A percentile compares a stretch with the other conserved stretches of the same genome.
Evolutionary conservation across 2,888 invertebrate species (phyloP).

Genomic region (Leptura quadrifasciata): DNA sequence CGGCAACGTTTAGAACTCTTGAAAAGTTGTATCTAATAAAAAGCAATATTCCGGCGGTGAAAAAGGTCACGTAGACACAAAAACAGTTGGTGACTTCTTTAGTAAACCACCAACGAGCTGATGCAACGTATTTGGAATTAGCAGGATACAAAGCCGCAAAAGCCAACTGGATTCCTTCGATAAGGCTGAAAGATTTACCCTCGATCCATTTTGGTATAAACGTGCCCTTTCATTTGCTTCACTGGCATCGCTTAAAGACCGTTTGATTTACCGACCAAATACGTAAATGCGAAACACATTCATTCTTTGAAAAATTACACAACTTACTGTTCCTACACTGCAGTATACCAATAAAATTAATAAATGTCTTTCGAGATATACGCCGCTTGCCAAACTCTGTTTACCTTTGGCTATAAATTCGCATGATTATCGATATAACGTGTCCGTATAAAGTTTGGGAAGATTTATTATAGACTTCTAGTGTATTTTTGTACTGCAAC

Average conservation of each 20-base stretch:
- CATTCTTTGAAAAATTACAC: slow-evolving; percentile 56
- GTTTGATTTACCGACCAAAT: slow-evolving; percentile 68
- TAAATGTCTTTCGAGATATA: slow-evolving; percentile 29
- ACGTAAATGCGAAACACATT: slow-evolving; percentile 68
- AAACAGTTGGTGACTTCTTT: slow-evolving; percentile 61
- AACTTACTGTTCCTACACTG: slow-evolving; percentile 34
- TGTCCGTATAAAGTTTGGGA: not conserved
- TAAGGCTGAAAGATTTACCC: slow-evolving; percentile 71
- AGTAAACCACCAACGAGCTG: slow-evolving; percentile 59
- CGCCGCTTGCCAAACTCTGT: slow-evolving; percentile 21
- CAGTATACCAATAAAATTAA: slow-evolving; percentile 21
- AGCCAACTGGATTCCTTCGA: slow-evolving; percentile 70
- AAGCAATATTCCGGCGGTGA: not conserved
- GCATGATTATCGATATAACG: slow-evolving; percentile 22
- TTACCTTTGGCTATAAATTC: slow-evolving; percentile 9
- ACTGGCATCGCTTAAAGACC: slow-evolving; percentile 66
- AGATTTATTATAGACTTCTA: not conserved
- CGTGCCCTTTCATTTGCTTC: slow-evolving; percentile 69
- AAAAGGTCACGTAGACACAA: slow-evolving; percentile 53
- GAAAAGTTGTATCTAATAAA: not conserved
- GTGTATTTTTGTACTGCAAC: not conserved
- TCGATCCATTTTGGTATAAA: slow-evolving; percentile 68
- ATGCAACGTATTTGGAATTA: slow-evolving; percentile 69
- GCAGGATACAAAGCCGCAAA: slow-evolving; percentile 71
- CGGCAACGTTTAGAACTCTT: not conserved